A percentile compares a stretch with the other conserved stretches of the same genome.
phyloP scores from a whole-genome alignment of 2,113 vertebrate genomes.

The Hippoglossus stenolepis region DNA sequence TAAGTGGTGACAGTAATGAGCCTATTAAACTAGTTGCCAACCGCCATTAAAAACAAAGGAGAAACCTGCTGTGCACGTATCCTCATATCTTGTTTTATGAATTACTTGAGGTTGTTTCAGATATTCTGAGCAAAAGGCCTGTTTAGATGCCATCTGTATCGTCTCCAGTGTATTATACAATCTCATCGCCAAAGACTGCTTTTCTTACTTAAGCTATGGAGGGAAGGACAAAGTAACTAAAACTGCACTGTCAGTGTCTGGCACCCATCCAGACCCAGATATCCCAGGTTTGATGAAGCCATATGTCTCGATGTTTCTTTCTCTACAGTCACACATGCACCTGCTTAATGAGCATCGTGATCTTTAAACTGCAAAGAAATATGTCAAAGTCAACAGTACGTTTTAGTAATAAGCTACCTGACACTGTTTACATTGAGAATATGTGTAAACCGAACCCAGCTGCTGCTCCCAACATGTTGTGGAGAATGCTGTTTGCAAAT shows the following conservation, averaged over 20 bases:
- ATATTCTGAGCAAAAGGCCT: background rate
- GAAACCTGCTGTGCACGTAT: conserved; percentile 9
- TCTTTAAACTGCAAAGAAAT: conserved; percentile 11
- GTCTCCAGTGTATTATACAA: background rate
- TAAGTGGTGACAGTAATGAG: too few species aligned
- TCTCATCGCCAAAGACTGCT: conserved; percentile 3
- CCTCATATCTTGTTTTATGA: conserved; percentile 8
- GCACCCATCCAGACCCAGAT: conserved; percentile 25
- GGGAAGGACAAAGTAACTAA: conserved; percentile 25
- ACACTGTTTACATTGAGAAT: conserved; percentile 14
- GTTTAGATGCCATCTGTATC: conserved; percentile 1
- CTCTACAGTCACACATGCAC: background rate
- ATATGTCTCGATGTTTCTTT: conserved; percentile 42
- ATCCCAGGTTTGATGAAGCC: conserved; percentile 24
- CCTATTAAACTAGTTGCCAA: too few species aligned
- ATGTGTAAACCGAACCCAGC: conserved; percentile 15
- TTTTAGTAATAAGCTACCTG: background rate
- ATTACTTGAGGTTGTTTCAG: background rate
- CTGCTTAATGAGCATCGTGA: conserved; percentile 1
- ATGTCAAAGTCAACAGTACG: background rate
- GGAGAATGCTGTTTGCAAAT: conserved; percentile 33
- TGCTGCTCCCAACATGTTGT: conserved; percentile 7
- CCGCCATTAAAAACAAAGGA: background rate
- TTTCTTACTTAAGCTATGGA: background rate
- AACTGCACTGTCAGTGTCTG: conserved; percentile 29